Percentiles rank a stretch among this genome's conserved stretches.
Evolutionary conservation across 2,888 invertebrate genomes (phyloP).

Genomic region (Ochropacha duplaris): DNA sequence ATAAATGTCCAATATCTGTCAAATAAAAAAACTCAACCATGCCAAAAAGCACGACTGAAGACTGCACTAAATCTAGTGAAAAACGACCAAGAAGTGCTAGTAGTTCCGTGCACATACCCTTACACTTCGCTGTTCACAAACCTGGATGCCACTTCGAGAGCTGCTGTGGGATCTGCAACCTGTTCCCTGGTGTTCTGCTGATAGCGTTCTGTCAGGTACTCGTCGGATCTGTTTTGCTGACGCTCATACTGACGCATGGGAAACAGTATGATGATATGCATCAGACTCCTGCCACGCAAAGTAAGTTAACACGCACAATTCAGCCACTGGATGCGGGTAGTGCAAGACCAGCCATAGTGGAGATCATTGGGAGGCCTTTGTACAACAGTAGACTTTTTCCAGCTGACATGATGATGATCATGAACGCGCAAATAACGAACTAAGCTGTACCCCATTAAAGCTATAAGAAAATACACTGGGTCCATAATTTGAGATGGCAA

Average conservation of each 20-base stretch:
- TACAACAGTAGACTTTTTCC: too few species aligned
- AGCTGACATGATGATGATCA: too few species aligned
- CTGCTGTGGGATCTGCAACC: conserved; percentile 73
- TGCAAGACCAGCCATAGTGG: too few species aligned
- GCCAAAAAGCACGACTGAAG: conserved; percentile 48
- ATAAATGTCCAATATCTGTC: background rate
- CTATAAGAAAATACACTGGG: too few species aligned
- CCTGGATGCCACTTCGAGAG: conserved; percentile 72
- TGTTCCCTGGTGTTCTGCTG: conserved; percentile 72
- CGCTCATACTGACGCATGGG: conserved; percentile 62
- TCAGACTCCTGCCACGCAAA: conserved; percentile 49
- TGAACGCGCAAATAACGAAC: too few species aligned
- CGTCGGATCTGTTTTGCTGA: conserved; percentile 62
- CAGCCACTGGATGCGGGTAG: too few species aligned
- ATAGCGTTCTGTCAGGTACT: conserved; percentile 71
- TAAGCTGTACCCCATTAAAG: too few species aligned
- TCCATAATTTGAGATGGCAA: too few species aligned
- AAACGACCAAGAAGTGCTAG: conserved; percentile 47
- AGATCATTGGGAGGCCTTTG: too few species aligned
- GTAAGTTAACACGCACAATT: conserved; percentile 51
- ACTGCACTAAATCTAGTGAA: conserved; percentile 44
- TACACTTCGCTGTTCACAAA: conserved; percentile 68
- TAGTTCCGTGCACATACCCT: conserved; percentile 70
- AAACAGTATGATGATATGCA: conserved; percentile 70
- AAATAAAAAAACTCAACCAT: conserved; percentile 20